These are phyloP conservation scores for Unio delphinus DNA, from an alignment of 2,888 invertebrate genomes.

Conservation along the genomic window DNA sequence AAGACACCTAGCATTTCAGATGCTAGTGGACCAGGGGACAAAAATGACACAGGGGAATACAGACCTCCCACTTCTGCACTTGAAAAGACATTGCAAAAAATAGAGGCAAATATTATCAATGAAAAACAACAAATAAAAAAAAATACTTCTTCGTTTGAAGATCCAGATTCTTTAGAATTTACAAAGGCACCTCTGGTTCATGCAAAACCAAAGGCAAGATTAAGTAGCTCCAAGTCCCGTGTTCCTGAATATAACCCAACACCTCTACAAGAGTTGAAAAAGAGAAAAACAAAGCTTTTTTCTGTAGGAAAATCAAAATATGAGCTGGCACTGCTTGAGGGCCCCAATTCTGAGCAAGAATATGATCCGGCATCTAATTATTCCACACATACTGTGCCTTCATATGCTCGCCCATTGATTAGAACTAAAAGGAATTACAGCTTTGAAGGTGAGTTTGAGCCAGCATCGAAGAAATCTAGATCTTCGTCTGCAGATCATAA, in stretches of 20 bases:
- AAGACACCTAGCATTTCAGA: too few relatives aligned
- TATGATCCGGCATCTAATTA: slow-evolving; percentile 63
- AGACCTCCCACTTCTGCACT: slow-evolving; percentile 19
- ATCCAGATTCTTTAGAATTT: background rate
- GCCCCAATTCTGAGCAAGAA: slow-evolving; percentile 41
- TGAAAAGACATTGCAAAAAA: slow-evolving; percentile 27
- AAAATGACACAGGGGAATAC: too few relatives aligned
- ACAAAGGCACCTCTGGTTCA: background rate
- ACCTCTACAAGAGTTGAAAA: slow-evolving; percentile 48
- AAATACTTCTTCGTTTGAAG: slow-evolving; percentile 4
- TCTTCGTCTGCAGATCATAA: slow-evolving; percentile 34
- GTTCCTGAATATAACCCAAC: slow-evolving; percentile 60
- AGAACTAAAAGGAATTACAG: slow-evolving; percentile 26
- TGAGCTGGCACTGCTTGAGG: slow-evolving; percentile 24
- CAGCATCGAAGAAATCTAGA: slow-evolving; percentile 26
- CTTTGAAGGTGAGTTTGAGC: slow-evolving; percentile 22
- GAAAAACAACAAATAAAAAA: slow-evolving; percentile 25
- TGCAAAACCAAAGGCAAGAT: slow-evolving; percentile 4
- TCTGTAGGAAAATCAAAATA: slow-evolving; percentile 27
- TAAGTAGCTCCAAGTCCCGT: slow-evolving; percentile 26
- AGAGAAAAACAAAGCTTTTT: slow-evolving; percentile 15
- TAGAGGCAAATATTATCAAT: slow-evolving; percentile 28
- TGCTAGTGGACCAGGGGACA: too few relatives aligned
- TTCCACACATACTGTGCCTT: slow-evolving; percentile 27
- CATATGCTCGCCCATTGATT: slow-evolving; percentile 24